phyloP scores from a whole-genome alignment of 2,888 invertebrate genomes.

The Limnephilus marmoratus region DNA sequence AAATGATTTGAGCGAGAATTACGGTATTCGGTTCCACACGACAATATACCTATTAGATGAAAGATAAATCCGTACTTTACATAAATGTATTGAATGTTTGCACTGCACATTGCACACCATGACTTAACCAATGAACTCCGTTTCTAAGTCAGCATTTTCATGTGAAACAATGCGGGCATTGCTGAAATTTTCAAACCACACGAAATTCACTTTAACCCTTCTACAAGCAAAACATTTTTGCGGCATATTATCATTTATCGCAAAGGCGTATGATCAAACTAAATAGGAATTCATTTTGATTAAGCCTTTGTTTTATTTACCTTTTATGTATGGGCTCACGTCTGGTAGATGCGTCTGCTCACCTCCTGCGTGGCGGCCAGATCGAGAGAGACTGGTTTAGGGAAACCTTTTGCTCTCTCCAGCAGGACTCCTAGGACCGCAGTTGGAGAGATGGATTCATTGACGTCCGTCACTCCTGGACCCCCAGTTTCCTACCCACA shows the following conservation, averaged over 20 bases:
- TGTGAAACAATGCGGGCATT: not conserved
- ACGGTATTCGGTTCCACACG: not conserved
- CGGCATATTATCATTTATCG: not conserved
- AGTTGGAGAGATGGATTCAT: too few species aligned
- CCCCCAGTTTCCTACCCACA: too few species aligned
- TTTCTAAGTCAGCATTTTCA: not conserved
- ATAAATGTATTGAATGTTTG: not conserved
- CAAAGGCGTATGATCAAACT: not conserved
- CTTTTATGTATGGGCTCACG: too few species aligned
- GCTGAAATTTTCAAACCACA: not conserved
- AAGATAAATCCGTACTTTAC: not conserved
- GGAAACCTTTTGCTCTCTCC: too few species aligned
- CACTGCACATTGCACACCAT: not conserved
- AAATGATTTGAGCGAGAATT: not conserved
- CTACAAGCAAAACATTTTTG: not conserved
- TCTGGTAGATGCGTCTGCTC: too few species aligned
- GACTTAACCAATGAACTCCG: not conserved
- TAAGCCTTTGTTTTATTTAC: too few species aligned
- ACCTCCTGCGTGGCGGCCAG: too few species aligned
- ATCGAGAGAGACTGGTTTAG: too few species aligned
- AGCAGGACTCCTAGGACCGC: too few species aligned
- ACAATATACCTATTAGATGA: not conserved
- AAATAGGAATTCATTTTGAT: not conserved
- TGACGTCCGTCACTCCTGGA: too few species aligned
- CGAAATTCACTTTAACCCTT: not conserved